Evolutionary conservation across 2,113 vertebrate species (phyloP).

Genomic region (Brachyhypopomus gauderio): DNA sequence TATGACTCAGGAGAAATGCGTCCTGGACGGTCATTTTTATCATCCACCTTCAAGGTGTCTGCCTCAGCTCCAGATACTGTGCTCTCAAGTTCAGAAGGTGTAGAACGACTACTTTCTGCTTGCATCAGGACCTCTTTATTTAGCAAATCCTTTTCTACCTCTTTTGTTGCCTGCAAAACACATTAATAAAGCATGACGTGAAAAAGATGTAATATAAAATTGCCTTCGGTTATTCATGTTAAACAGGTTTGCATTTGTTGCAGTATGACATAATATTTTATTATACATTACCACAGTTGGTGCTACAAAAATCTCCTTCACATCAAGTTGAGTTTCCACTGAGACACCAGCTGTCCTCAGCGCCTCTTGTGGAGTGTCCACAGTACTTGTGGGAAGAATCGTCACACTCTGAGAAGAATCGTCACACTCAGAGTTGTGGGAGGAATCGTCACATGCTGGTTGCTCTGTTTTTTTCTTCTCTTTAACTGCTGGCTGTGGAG

Average conservation of each 20-base stretch:
- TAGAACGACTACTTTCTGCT: constrained; percentile 26
- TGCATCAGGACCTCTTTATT: constrained; percentile 38
- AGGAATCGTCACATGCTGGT: neutral
- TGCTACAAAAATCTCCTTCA: neutral
- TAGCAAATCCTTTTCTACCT: neutral
- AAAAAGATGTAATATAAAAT: too few species aligned
- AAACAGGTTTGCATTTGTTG: neutral
- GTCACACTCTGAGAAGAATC: neutral
- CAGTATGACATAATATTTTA: neutral
- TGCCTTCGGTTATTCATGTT: too few species aligned
- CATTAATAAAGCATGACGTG: neutral
- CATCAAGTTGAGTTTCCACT: constrained; percentile 1
- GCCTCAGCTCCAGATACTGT: neutral
- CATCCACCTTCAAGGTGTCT: constrained; percentile 45
- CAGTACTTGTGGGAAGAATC: neutral
- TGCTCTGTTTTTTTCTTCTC: constrained; percentile 5
- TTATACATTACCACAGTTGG: constrained; percentile 9
- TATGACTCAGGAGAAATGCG: constrained; percentile 71
- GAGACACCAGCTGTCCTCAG: neutral
- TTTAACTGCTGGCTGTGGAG: neutral
- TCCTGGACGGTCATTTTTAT: constrained; percentile 61
- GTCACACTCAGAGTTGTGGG: neutral
- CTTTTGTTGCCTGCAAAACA: constrained; percentile 8
- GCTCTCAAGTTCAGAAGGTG: neutral
- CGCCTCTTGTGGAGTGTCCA: constrained; percentile 19